These are phyloP conservation scores for Gonioctena quinquepunctata DNA, from an alignment of 1,140 invertebrate species.

Conservation along the genomic window DNA sequence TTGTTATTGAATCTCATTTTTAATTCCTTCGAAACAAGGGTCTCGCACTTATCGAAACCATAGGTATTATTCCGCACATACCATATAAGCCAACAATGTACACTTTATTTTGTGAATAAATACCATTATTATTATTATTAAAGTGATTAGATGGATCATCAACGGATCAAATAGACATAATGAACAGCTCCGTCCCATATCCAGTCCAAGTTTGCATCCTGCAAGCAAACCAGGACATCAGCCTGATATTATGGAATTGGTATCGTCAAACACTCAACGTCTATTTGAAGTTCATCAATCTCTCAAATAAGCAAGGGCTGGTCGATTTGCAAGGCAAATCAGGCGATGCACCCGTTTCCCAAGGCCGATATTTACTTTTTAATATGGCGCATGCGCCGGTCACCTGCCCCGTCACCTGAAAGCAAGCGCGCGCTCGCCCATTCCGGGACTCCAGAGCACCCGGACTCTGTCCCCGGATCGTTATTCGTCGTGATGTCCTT, in stretches of 20 bases:
- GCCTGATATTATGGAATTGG: neutral
- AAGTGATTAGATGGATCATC: no score
- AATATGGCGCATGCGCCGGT: conserved; percentile 20
- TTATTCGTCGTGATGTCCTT: conserved; percentile 47
- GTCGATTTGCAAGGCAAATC: conserved; percentile 53
- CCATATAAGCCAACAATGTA: no score
- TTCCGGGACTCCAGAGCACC: conserved; percentile 18
- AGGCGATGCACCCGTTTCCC: conserved; percentile 42
- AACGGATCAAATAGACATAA: no score
- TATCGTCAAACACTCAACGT: neutral
- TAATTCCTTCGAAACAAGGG: no score
- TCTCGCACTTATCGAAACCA: no score
- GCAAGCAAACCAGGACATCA: neutral
- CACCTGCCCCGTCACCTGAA: conserved; percentile 41
- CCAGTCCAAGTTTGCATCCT: neutral
- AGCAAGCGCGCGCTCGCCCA: conserved; percentile 35
- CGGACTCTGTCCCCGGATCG: conserved; percentile 39
- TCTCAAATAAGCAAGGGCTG: conserved; percentile 46
- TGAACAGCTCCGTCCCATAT: no score
- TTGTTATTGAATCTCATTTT: no score
- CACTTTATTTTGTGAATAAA: no score
- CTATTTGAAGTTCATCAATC: conserved; percentile 52
- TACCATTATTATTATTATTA: no score
- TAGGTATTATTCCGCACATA: no score
- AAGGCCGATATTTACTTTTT: conserved; percentile 33